Base-by-base conservation (phyloP, 30 jellyfish, hydroid and myxozoan species). In the Aurelia aurita region DNA sequence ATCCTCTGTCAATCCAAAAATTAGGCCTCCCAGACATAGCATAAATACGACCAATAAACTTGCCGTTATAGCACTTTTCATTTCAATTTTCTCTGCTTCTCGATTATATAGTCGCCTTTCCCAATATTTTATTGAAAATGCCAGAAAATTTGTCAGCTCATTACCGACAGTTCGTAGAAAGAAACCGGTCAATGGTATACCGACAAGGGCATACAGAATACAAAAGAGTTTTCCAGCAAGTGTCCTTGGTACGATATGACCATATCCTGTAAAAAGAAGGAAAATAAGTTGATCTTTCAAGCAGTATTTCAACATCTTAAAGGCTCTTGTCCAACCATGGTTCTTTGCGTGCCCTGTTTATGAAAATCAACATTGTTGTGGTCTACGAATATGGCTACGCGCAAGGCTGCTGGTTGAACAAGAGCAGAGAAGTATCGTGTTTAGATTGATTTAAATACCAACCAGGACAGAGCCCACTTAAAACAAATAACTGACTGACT, bases 121-220 rank as follows among this genome's bases (percentile, higher is more conserved):
- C 61, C 57, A 71, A 53, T 74, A 58, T 57, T 91, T 91, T 21
- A 91, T 89, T 3, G 80, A 51, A 55, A 62, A 74, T 20, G 95
- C 90, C 28, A 91, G 70, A 22, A 85, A 62, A 65, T 64, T 85
- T 43, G 96, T 91, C 60, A 91, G 61, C 58, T 91, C 98, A 69
- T 91, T 91, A 39, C 98, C 98, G 29, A 91, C 98, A 1, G 98
- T 91, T 22, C 98, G 96, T 67, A 91, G 81, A 64, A 91, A 91
- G 57, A 75, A 91, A 10, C 96, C 98, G 53, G 98, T 87, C 70
- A 91, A 64, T n/a, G 98, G 96, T 11, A 91, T 91, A 2, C 98
- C 98, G 57, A 91, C 35, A 12, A 91, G 66, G 4, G 98, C 98
- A 84, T 91, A 91, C 12, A 91, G 20, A 64, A 91, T 91, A 78